Evolutionary conservation across 2,113 vertebrate genomes (phyloP).

Genomic region (Mastomys coucha): DNA sequence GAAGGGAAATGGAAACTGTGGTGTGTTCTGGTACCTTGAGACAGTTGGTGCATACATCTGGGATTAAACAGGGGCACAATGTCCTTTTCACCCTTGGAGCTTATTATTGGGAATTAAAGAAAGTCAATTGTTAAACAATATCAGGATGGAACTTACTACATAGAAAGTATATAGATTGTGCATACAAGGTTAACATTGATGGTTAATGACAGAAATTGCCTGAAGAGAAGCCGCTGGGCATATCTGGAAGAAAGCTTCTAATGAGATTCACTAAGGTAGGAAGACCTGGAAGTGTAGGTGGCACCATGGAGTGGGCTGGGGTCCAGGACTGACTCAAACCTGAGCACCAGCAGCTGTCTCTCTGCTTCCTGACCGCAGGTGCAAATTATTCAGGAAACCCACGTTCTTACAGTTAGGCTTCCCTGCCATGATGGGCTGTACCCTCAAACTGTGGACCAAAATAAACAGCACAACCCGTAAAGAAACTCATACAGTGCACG

Average conservation of each 20-base stretch:
- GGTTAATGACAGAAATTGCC: background rate
- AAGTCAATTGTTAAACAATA: too few species aligned
- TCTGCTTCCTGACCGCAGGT: background rate
- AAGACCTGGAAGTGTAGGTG: background rate
- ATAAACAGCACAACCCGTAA: fast-evolving
- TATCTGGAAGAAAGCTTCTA: too few species aligned
- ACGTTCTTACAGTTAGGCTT: too few species aligned
- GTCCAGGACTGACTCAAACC: background rate
- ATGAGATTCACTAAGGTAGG: background rate
- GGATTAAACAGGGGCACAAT: background rate
- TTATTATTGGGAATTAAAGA: too few species aligned
- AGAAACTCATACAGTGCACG: background rate
- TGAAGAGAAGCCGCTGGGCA: background rate
- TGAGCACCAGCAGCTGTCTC: background rate
- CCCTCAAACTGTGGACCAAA: too few species aligned
- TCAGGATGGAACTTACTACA: background rate
- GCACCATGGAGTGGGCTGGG: background rate
- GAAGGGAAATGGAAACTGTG: fast-evolving
- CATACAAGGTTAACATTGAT: background rate
- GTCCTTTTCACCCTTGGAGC: too few species aligned
- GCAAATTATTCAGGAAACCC: too few species aligned
- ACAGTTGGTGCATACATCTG: background rate
- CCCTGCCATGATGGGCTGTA: too few species aligned
- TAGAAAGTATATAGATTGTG: background rate
- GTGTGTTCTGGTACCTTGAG: background rate